These are phyloP conservation scores for Leontocebus nigricollis DNA, from an alignment of 2,797 vertebrate species.

Conservation along the genomic window DNA sequence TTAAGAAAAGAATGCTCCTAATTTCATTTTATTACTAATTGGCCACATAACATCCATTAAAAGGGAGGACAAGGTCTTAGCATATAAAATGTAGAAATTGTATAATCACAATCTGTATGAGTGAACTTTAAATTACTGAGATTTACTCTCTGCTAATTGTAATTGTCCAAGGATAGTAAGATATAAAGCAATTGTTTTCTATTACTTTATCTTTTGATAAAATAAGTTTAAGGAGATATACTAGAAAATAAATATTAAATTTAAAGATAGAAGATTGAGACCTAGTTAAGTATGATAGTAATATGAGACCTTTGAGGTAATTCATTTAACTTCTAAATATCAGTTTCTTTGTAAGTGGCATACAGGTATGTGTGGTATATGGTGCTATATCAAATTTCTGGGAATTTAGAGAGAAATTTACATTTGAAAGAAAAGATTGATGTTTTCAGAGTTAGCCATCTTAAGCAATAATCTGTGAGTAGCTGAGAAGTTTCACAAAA, in stretches of 20 bases:
- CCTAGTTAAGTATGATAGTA: neutral
- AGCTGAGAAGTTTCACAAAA: neutral
- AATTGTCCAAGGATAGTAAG: neutral
- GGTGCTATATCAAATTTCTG: neutral
- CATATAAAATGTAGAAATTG: neutral
- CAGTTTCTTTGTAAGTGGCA: neutral
- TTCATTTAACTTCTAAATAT: constrained; percentile 4
- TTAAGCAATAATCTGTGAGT: neutral
- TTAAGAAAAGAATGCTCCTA: constrained; percentile 29
- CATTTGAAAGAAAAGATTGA: neutral
- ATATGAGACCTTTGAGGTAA: neutral
- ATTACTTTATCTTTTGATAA: neutral
- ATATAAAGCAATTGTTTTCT: neutral
- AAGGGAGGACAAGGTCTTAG: neutral
- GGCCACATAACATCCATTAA: neutral
- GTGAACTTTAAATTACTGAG: neutral
- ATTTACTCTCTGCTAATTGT: neutral
- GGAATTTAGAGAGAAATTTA: neutral
- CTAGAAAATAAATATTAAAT: neutral
- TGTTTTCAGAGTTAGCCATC: neutral
- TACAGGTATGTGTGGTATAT: neutral
- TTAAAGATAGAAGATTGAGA: neutral
- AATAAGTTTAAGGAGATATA: neutral
- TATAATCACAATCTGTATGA: neutral
- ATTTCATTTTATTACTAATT: neutral